Conservation (phyloP, 2,888 invertebrate species). For the Monoplex corrugatus region DNA sequence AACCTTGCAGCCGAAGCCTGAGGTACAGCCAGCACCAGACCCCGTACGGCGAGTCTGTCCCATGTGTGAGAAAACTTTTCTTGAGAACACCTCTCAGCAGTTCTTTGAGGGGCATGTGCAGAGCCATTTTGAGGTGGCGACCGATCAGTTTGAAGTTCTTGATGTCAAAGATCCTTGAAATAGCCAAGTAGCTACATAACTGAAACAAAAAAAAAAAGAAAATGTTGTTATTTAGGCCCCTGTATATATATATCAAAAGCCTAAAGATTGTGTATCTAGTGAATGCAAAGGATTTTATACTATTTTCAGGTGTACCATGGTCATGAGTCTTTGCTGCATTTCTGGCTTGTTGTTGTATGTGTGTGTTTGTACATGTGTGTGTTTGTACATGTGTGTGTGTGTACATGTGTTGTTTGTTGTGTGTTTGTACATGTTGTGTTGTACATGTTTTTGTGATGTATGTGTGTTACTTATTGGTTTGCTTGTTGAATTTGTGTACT, state of each 20-base stretch:
- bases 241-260: too few species aligned
- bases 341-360: too few species aligned
- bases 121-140: slow-evolving; percentile 70
- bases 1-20: slow-evolving; percentile 53
- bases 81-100: slow-evolving; percentile 62
- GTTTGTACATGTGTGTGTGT: slow-evolving; percentile 4
- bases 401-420: neutral
- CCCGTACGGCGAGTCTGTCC: slow-evolving; percentile 65
- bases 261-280: too few species aligned
- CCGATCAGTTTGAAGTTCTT: slow-evolving; percentile 44
- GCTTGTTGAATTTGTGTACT: neutral
- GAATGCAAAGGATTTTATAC: too few species aligned
- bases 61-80: slow-evolving; percentile 71
- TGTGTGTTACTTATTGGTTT: too few species aligned
- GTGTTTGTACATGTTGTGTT: neutral
- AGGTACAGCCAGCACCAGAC: neutral
- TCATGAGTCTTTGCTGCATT: too few species aligned
- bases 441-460: neutral
- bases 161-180: neutral
- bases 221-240: too few species aligned
- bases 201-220: too few species aligned
- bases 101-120: slow-evolving; percentile 74
- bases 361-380: neutral
- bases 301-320: too few species aligned
- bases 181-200: too few species aligned